Evolutionary conservation across 2,113 vertebrate species (phyloP).

Genomic region (Carassius gibelio): DNA sequence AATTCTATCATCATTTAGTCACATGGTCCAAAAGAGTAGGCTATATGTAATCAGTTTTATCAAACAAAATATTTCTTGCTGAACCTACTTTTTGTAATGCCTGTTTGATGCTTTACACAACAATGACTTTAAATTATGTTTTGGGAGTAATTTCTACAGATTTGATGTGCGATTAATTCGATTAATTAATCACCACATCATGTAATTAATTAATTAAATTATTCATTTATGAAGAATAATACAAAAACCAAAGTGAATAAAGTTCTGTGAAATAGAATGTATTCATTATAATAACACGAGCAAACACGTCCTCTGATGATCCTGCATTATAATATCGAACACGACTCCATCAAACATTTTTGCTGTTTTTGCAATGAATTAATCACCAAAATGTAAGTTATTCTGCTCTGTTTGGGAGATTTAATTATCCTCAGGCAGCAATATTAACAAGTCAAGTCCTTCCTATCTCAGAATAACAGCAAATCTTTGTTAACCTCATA

Average conservation of each 20-base stretch:
- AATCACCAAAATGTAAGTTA: conserved; percentile 16
- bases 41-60: too few species aligned
- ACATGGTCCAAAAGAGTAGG: too few species aligned
- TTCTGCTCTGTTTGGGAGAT: conserved; percentile 6
- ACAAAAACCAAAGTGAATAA: background rate
- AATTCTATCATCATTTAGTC: too few species aligned
- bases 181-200: too few species aligned
- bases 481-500: conserved; percentile 18
- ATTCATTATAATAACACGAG: background rate
- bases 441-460: conserved; percentile 27
- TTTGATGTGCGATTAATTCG: too few species aligned
- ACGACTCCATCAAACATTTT: background rate
- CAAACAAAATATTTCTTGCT: too few species aligned
- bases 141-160: too few species aligned
- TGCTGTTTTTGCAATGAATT: conserved; percentile 15
- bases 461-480: conserved; percentile 26
- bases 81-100: too few species aligned
- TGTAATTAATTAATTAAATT: too few species aligned
- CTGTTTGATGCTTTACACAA: too few species aligned
- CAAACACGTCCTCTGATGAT: background rate
- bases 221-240: background rate
- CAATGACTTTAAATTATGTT: too few species aligned
- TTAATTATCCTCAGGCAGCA: conserved; percentile 4
- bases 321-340: background rate
- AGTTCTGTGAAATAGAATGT: background rate